Evolutionary conservation across 2,113 vertebrate species (phyloP).

Genomic region (Lamprologus ornatipinnis): DNA sequence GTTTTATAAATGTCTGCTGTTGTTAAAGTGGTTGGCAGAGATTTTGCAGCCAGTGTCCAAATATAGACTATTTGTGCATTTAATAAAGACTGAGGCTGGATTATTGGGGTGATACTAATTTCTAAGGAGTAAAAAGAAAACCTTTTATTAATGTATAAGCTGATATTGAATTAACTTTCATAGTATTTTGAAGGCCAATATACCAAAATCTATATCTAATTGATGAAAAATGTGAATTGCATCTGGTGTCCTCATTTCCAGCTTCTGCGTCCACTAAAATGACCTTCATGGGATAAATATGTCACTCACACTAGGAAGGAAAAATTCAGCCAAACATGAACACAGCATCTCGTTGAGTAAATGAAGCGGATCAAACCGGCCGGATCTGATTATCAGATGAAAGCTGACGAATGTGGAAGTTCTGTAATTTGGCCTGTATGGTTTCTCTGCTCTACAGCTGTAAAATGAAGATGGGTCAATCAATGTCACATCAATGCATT

Average conservation of each 20-base stretch:
- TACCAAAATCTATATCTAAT: neutral
- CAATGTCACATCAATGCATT: neutral
- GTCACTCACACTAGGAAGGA: neutral
- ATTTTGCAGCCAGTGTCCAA: neutral
- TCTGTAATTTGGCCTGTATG: neutral
- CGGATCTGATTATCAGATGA: neutral
- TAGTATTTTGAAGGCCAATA: neutral
- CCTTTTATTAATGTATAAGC: neutral
- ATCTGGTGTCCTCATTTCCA: neutral
- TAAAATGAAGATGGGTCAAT: slow-evolving; percentile 1
- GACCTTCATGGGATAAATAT: neutral
- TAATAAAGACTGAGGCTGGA: neutral
- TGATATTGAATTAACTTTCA: neutral
- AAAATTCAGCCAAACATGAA: neutral
- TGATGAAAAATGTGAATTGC: neutral
- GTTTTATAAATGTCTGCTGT: neutral
- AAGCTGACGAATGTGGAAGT: neutral
- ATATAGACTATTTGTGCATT: neutral
- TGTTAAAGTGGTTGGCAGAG: neutral
- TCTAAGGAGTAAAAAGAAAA: neutral
- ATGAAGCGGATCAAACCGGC: neutral
- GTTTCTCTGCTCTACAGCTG: neutral
- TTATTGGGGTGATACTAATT: neutral
- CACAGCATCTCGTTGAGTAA: neutral
- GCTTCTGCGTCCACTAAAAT: neutral